Evolutionary conservation across 2,888 invertebrate species (phyloP), one percentile per base, ranked within the genome.

Genomic region (Andrena marginata): DNA sequence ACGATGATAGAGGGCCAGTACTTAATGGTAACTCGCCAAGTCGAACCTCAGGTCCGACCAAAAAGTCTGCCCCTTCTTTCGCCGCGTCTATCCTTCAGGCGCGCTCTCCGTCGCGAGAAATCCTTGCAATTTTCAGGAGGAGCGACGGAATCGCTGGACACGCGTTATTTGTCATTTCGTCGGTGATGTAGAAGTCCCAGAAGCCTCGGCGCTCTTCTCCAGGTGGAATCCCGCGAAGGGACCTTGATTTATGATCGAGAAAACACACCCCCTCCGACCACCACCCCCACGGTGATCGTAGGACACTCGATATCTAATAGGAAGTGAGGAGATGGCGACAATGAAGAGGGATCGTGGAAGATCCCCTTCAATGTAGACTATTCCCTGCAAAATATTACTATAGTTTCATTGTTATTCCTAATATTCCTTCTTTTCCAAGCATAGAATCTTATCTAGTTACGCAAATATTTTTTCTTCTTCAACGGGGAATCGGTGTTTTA

Each of bases 151-250:
- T 79, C 68, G 62, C 73, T 56, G 64, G 64, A 65, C 76, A 81
- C 80, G 80, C 80, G 73, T 88, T 86, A 89, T 89, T 90, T 89
- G 87, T 89, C 89, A 88, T 82, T 79, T 74, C 67, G 59, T 20
- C 60, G 80, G 76, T 70, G 80, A 86, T 86, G 76, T 83, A 80
- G 82, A 88, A 85, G 85, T 86, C 82, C 84, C 62, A 69, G 77
- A 77, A 77, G 76, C 54, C 74, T 77, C 48, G 23, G 16, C 29
- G 62, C 60, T 42, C 72, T 72, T 77, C 73, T 73, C 73, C 79
- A 75, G 71, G 73, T 80, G 82, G 78, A 86, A 81, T 88, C 78
- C 75, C 82, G 78, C 63, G 56, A 76, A 69, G 74, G 71, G 62
- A 78, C 70, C 79, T 73, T 88, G 87, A 88, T 88, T 88, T 88